phyloP scores from a whole-genome alignment of 2,113 vertebrate species.

The Serilophus lunatus region DNA sequence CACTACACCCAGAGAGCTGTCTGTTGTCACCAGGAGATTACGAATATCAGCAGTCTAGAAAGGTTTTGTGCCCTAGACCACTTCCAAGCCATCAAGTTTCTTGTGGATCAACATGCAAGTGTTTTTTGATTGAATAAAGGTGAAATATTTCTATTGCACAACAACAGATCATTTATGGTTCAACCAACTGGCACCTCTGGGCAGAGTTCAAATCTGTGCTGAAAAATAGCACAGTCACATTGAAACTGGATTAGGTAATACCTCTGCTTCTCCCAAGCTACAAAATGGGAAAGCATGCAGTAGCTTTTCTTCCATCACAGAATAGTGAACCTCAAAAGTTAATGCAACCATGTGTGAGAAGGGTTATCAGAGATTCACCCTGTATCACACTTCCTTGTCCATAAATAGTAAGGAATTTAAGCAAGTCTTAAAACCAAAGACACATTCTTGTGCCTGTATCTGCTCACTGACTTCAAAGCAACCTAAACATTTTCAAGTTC shows the following conservation, averaged over 20 bases:
- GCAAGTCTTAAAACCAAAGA: background rate
- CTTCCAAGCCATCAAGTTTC: background rate
- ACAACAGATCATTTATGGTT: background rate
- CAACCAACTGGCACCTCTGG: background rate
- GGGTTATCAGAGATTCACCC: background rate
- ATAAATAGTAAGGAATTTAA: background rate
- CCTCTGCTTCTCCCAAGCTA: background rate
- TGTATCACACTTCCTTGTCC: background rate
- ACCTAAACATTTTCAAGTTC: background rate
- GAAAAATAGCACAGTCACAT: background rate
- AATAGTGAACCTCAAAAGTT: background rate
- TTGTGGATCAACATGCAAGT: background rate
- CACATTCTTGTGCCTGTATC: background rate
- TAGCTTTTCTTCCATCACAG: background rate
- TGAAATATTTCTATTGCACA: background rate
- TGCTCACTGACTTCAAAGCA: background rate
- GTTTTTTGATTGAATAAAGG: background rate
- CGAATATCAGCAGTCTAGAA: background rate
- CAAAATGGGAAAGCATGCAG: background rate
- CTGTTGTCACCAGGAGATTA: background rate
- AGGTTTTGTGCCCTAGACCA: background rate
- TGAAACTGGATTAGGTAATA: background rate
- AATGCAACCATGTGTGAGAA: background rate
- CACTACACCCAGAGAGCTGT: background rate
- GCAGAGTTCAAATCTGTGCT: background rate